Conservation (phyloP, 2,113 vertebrate genomes). For the Gymnogyps californianus region DNA sequence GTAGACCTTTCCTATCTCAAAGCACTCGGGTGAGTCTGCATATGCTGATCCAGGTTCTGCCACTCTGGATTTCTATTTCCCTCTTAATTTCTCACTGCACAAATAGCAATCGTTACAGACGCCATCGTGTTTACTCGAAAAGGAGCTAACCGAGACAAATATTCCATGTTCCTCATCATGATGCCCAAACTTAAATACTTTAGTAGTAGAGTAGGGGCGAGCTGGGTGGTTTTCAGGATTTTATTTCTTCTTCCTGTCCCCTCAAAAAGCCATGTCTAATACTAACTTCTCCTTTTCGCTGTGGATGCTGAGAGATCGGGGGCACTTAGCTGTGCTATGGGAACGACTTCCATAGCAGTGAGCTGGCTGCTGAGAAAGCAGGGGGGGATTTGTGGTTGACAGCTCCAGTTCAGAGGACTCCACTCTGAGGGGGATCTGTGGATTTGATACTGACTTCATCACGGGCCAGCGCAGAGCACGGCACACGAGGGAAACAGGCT, state of each 20-base stretch:
- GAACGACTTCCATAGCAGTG: not conserved
- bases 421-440: not conserved
- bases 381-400: not conserved
- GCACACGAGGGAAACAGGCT: fast-evolving
- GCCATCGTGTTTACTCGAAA: not conserved
- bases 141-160: not conserved
- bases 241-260: not conserved
- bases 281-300: not conserved
- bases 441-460: not conserved
- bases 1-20: not conserved
- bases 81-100: not conserved
- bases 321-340: not conserved
- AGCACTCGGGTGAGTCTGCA: not conserved
- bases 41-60: not conserved
- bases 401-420: not conserved
- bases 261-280: not conserved
- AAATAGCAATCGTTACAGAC: not conserved
- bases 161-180: not conserved
- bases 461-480: not conserved
- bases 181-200: not conserved
- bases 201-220: not conserved
- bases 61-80: not conserved
- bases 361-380: not conserved
- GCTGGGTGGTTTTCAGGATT: not conserved
- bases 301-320: not conserved